Conservation (phyloP, 2,888 invertebrate species). For the Coremacera marginata region DNA sequence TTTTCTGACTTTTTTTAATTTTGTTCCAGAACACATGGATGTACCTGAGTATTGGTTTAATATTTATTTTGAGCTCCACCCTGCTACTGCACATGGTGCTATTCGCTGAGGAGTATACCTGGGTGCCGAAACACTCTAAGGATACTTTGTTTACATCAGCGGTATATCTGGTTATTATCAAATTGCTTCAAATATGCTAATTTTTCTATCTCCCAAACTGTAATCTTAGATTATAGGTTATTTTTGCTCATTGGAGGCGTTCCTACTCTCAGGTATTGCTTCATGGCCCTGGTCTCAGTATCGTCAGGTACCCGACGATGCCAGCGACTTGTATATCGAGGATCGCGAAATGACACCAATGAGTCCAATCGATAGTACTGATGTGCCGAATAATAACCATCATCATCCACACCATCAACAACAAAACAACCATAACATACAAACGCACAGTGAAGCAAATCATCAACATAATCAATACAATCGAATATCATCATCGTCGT, state of each 20-base stretch:
- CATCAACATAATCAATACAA: constrained; percentile 63
- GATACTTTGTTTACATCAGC: constrained; percentile 78
- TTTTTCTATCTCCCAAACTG: constrained; percentile 37
- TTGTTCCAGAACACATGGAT: constrained; percentile 77
- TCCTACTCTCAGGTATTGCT: constrained; percentile 73
- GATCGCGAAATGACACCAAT: constrained; percentile 72
- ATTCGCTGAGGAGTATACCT: constrained; percentile 75
- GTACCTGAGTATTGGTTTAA: constrained; percentile 79
- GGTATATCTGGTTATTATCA: constrained; percentile 63
- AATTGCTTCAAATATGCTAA: neutral
- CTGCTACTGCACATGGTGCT: constrained; percentile 78
- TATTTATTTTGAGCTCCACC: constrained; percentile 79
- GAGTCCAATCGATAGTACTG: constrained; percentile 69
- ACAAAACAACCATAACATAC: constrained; percentile 57
- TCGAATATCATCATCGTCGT: constrained; percentile 66
- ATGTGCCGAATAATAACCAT: constrained; percentile 64
- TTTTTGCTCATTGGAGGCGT: constrained; percentile 74
- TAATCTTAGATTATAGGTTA: constrained; percentile 73
- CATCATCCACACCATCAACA: constrained; percentile 56
- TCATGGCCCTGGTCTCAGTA: constrained; percentile 73
- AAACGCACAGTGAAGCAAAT: constrained; percentile 65
- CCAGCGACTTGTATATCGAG: constrained; percentile 72
- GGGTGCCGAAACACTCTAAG: constrained; percentile 80
- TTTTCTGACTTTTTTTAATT: constrained; percentile 13
- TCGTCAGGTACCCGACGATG: constrained; percentile 75